Evolutionary conservation across 2,888 invertebrate genomes (phyloP), one percentile per base, ranked within the genome.

Genomic region (Magallana nippona): DNA sequence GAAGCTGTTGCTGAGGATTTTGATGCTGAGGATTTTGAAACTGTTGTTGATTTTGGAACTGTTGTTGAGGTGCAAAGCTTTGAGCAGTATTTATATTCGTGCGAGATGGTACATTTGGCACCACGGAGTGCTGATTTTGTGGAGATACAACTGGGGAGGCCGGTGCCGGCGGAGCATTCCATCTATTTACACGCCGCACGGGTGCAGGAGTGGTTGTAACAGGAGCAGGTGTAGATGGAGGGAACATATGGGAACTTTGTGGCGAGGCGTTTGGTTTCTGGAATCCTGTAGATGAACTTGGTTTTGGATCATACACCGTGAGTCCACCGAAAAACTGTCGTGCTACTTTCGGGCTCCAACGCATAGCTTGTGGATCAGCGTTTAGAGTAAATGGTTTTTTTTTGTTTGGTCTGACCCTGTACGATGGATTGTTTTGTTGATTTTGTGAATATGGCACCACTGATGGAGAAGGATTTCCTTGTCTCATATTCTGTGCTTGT

Each of bases 241-340:
- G 71, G 2, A 22, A 19, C 11, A 62, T 22, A 62, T 3, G 71
- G 15, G 71, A 32, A 71, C 71, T 27, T 27, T 11, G 71, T 71
- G 71, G 71, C 32, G 71, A 71, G 32, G 71, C 32, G 2, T 71
- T 27, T 15, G 71, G 71, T 71, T 71, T 71, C 2, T 71, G 22
- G n/a, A n/a, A 1, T n/a, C 17, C 60, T 27, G 27, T 1, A 27
- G 71, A 71, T 22, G 71, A 22, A 71, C 71, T 27, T 13, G 22
- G 22, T 22, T 27, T 71, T 27, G 71, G 71, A 27, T 71, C 71
- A 32, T 71, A 71, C 1, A 71, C 71, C 15, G 71, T 71, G 2
- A 71, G 71, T 32, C 71, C 71, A 32, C 71, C 71, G 13, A 71
- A 71, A 71, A 71, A 71, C 32, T 71, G 71, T 71, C 71, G 19